Evolutionary conservation across 2,113 vertebrate species (phyloP), one percentile per base, ranked within the genome.

Genomic region (Prinia subflava): DNA sequence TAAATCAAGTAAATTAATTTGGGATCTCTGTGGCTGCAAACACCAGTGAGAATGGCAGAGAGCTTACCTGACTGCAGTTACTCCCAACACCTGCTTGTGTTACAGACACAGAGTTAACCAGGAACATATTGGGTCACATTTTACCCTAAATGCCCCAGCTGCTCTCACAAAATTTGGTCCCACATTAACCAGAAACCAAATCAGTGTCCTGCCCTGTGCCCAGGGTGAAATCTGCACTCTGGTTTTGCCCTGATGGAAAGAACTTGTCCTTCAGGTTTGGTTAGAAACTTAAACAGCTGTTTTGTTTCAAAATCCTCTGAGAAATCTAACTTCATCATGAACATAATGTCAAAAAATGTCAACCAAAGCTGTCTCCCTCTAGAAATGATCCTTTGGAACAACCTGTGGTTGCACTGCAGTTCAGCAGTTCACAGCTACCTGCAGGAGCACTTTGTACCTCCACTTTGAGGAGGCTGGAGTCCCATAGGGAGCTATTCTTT

Each of bases 401-500:
- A 59, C 60, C 81, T 83, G 75, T 37, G 31, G 35, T 76, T 95
- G 76, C 63, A 55, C 52, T 64, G 85, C 68, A 67, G 91, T 83
- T 94, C 76, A 83, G 60, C 1, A 84, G 92, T 84, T 96, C 89
- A 75, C 42, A 82, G 80, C 64, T 77, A 15, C 11, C 85, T 89
- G 47, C 60, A 64, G 86, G 3, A 75, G 73, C 75, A 64, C 92
- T 96, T 65, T 68, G 71, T 71, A 69, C 50, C 86, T 95, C 49
- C 22, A 15, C 88, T 95, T 79, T 52, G 84, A 92, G 71, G 81
- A 94, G 79, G 67, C 30, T 78, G 82, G 27, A 91, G 70, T 95
- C 84, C 93, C 96, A 96, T 3, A 57, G 92, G 95, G 87, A 95
- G 56, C 77, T 62, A 73, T 88, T 93, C 89, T 90, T 87, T 94